Conservation (phyloP, 2,888 invertebrate species). For the Bombylius discolor region DNA sequence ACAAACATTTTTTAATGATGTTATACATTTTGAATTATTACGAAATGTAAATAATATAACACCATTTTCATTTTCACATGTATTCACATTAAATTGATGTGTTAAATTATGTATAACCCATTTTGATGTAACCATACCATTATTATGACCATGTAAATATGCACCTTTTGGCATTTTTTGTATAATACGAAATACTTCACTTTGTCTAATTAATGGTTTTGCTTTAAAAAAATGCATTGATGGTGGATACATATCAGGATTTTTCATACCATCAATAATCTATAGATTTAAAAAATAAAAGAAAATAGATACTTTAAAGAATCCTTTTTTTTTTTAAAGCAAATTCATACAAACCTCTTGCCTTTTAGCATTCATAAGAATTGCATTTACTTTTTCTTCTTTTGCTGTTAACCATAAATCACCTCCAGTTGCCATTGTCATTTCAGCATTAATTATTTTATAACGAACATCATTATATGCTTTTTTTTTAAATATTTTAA, state of each 20-base stretch:
- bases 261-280: conserved; percentile 19
- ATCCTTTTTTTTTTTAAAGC: not conserved
- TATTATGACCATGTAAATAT: conserved; percentile 44
- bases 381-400: conserved; percentile 25
- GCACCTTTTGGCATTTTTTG: conserved; percentile 47
- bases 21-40: conserved; percentile 25
- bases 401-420: conserved; percentile 20
- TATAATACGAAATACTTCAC: conserved; percentile 45
- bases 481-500: conserved; percentile 6
- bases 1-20: conserved; percentile 34
- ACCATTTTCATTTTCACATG: conserved; percentile 28
- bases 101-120: conserved; percentile 43
- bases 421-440: conserved; percentile 27
- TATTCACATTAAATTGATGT: conserved; percentile 32
- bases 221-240: conserved; percentile 44
- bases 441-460: conserved; percentile 27
- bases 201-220: conserved; percentile 40
- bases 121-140: conserved; percentile 41
- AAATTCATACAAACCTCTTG: conserved; percentile 19
- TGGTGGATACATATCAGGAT: conserved; percentile 40
- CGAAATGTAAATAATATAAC: conserved; percentile 31
- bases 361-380: conserved; percentile 27
- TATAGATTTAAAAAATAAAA: not conserved
- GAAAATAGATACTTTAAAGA: not conserved
- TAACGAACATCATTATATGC: conserved; percentile 28